Evolutionary conservation across 2,888 invertebrate genomes (phyloP), one percentile per base, ranked within the genome.

Genomic region (Leptopilina myrica): DNA sequence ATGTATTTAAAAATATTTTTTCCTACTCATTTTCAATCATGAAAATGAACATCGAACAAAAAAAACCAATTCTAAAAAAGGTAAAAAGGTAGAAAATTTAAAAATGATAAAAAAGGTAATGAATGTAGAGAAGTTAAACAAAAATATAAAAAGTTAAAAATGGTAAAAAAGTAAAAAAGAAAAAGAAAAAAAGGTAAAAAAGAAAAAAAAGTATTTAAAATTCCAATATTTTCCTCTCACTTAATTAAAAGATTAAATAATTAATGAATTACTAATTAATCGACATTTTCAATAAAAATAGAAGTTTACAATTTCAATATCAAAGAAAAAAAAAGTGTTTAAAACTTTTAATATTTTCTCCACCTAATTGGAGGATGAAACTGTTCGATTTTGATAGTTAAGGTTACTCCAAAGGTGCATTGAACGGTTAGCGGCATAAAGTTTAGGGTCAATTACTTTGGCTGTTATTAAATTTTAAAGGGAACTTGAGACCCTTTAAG

Each of bases 401-500:
- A 20, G 62, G 20, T n/a, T n/a, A 20, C 62, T 62, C 20, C 11
- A 49, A 49, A 62, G 62, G 15, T 62, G 62, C 62, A 62, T 62
- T 15, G 62, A 20, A 62, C 20, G 9, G 20, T 62, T 62, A 62
- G 20, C 9, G 20, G 62, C 9, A 62, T 62, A 20, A 62, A 62
- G 8, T 62, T 62, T 62, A 62, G 62, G 62, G 62, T 62, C 62
- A 62, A 62, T 62, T 62, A 62, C 62, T 62, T 62, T 62, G 62
- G 62, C 15, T 62, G 62, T 62, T 62, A 20, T 62, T 62, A 62
- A 62, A 62, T 62, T 62, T 62, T 62, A 62, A 62, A 62, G 15
- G 62, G 62, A 15, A 62, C 20, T 20, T 62, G 62, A 62, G 8
- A 62, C 62, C 62, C 62, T 62, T 43, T 59, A 59, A 59, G 62